Percentiles rank a stretch among this genome's conserved stretches.
Conservation (phyloP, 2,888 invertebrate species). For the Synanthedon andrenaeformis region DNA sequence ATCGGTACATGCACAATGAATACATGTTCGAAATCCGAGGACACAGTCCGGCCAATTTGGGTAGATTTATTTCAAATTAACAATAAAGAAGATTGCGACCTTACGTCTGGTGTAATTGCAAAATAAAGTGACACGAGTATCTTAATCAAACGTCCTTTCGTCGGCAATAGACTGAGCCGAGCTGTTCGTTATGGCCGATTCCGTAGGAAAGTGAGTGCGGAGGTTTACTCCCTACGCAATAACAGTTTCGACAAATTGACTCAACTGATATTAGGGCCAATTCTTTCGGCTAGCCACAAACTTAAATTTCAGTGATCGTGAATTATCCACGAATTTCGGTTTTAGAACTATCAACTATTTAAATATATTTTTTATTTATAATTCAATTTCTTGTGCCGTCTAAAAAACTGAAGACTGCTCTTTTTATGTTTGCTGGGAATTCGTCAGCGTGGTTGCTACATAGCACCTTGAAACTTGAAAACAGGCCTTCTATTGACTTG, state of each 20-base stretch:
- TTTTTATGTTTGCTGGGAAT: too few relatives aligned
- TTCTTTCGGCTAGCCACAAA: not conserved
- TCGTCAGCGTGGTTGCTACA: too few relatives aligned
- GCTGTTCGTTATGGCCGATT: constrained; percentile 56
- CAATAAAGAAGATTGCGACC: constrained; percentile 52
- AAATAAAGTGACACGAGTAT: constrained; percentile 64
- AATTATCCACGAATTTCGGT: too few relatives aligned
- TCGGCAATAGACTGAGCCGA: constrained; percentile 45
- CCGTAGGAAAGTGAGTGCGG: constrained; percentile 43
- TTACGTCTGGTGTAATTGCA: constrained; percentile 57
- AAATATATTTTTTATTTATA: too few relatives aligned
- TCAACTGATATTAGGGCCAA: constrained; percentile 46
- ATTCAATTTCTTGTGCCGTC: too few relatives aligned
- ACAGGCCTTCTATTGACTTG: not conserved
- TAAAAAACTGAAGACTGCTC: too few relatives aligned
- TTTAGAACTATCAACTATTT: too few relatives aligned
- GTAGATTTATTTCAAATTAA: constrained; percentile 41
- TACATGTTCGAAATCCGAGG: not conserved
- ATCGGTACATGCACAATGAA: too few relatives aligned
- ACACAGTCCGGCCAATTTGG: constrained; percentile 18
- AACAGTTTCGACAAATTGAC: constrained; percentile 66
- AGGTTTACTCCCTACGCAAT: constrained; percentile 43
- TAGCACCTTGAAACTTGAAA: too few relatives aligned
- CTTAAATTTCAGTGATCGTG: too few relatives aligned
- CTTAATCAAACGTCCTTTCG: constrained; percentile 66